Conservation (phyloP, 2,888 invertebrate species). For the Vannuccia rotundouncinata region DNA sequence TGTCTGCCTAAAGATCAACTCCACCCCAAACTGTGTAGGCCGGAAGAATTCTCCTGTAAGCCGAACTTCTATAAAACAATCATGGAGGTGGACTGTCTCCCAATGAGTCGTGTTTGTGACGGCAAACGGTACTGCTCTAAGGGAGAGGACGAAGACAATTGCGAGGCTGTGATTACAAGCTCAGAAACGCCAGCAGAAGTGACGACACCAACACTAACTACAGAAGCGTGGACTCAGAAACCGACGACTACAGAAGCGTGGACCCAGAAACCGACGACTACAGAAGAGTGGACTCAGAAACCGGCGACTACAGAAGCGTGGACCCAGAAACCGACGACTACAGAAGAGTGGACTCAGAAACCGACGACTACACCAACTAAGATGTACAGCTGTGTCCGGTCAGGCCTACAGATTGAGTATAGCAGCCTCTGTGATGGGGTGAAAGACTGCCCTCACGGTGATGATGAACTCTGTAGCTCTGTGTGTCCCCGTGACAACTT, state of each 20-base stretch:
- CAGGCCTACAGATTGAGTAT: neutral
- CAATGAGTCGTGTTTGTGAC: neutral
- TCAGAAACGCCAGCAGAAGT: neutral
- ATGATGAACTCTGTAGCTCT: neutral
- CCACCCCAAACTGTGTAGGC: neutral
- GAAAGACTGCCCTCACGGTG: neutral
- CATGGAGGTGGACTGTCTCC: neutral
- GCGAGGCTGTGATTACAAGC: neutral
- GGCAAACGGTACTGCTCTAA: neutral
- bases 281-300: neutral
- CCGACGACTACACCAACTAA: neutral
- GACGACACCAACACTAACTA: neutral
- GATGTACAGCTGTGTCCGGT: neutral
- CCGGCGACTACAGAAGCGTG: neutral
- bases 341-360: neutral
- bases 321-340: neutral
- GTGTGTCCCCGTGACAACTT: neutral
- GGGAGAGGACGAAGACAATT: neutral
- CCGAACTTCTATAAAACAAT: neutral
- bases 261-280: neutral
- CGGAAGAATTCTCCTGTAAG: neutral
- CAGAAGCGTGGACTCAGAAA: neutral
- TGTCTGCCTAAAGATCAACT: neutral
- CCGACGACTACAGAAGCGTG: neutral
- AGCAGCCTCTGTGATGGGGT: neutral